Base-by-base conservation (phyloP, 1,140 invertebrate genomes). In the Forficula auricularia region DNA sequence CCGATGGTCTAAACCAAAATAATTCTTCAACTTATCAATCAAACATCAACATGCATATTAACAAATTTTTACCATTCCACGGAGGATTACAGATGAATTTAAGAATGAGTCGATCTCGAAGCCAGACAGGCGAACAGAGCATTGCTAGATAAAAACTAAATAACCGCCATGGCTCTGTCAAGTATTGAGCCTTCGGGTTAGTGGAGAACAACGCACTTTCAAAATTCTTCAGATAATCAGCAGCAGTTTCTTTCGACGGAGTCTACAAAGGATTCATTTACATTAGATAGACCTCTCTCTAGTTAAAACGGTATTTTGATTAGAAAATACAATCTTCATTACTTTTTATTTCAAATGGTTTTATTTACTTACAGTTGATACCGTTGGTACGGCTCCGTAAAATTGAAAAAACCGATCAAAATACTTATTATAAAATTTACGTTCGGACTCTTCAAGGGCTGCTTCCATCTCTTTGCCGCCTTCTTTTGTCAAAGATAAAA, bases 321-420 rank as follows among this genome's bases (percentile, higher is more conserved):
- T n/a, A n/a, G n/a, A n/a, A n/a, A n/a, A n/a, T n/a, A n/a, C n/a
- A n/a, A n/a, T n/a, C n/a, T n/a, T n/a, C n/a, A n/a, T n/a, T n/a
- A n/a, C n/a, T n/a, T n/a, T n/a, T n/a, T n/a, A n/a, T n/a, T n/a
- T n/a, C n/a, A n/a, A n/a, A n/a, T n/a, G n/a, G n/a, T n/a, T n/a
- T n/a, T n/a, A 3, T 36, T 3, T 32, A 19, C 13, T n/a, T 6
- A 39, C 31, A 33, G 37, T 2, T 55, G 55, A 0, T 53, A 53
- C 0, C 58, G 53, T 27, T 6, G 22, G 22, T 2, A 73, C 48
- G 2, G 58, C 47, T 19, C 50, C 55, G n/a, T 75, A 54, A 54
- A 74, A 74, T 2, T 57, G 48, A 19, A 64, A 61, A 38, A 72
- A 73, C 8, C 53, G 47, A 15, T 63, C 52, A 40, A 76, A 75